Evolutionary conservation across 2,113 vertebrate genomes (phyloP).

Genomic region (Cynoglossus semilaevis): DNA sequence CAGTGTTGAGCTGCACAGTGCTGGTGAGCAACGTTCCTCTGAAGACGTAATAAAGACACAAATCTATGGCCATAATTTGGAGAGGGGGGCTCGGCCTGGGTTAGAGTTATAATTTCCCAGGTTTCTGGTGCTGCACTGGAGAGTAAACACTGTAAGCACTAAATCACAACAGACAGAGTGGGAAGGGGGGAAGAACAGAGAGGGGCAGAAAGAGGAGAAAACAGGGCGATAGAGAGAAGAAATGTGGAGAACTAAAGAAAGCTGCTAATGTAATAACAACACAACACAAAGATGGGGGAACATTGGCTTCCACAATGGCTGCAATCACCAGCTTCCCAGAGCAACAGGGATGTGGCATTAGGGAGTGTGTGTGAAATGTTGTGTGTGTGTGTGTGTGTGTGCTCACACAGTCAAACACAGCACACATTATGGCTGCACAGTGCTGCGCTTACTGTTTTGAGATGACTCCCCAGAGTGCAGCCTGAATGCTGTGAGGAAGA

Average conservation of each 20-base stretch:
- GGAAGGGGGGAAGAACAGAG: conserved; percentile 29
- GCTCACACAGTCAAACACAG: conserved; percentile 14
- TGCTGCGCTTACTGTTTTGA: conserved; percentile 50
- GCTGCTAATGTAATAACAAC: conserved; percentile 70
- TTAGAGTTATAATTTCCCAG: conserved; percentile 67
- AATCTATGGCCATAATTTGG: conserved; percentile 76
- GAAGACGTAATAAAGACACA: conserved; percentile 77
- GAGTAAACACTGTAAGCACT: conserved; percentile 65
- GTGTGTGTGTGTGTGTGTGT: conserved; percentile 17
- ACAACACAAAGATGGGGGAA: conserved; percentile 57
- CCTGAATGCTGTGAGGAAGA: conserved; percentile 65
- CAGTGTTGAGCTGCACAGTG: conserved; percentile 74
- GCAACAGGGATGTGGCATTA: conserved; percentile 43
- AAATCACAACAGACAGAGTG: conserved; percentile 45
- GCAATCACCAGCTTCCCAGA: conserved; percentile 64
- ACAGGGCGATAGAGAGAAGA: conserved; percentile 18
- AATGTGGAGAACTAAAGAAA: conserved; percentile 27
- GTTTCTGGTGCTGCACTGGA: conserved; percentile 57
- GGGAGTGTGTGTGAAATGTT: conserved; percentile 3
- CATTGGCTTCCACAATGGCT: conserved; percentile 60
- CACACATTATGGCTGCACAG: conserved; percentile 39
- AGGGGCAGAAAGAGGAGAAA: conserved; percentile 21
- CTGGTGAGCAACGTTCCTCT: conserved; percentile 43
- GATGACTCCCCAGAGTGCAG: conserved; percentile 63
- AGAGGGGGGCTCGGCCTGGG: conserved; percentile 60